Evolutionary conservation across 2,888 invertebrate species (phyloP).

Genomic region (Gandaritis pyraliata): DNA sequence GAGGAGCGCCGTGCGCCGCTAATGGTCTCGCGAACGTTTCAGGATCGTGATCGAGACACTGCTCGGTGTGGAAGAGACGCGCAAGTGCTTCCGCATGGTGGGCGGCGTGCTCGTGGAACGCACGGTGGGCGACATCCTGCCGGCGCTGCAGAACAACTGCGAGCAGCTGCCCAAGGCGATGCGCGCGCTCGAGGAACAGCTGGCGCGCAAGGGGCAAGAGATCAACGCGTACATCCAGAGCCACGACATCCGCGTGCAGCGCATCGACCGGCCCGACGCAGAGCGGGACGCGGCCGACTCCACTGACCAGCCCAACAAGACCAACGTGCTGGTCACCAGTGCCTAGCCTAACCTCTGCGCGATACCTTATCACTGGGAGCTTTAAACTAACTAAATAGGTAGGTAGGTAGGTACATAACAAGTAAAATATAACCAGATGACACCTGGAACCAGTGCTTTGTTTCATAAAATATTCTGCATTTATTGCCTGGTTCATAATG

Average conservation of each 20-base stretch:
- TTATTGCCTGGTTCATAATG: no score
- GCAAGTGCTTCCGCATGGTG: slow-evolving; percentile 96
- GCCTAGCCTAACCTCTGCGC: slow-evolving; percentile 52
- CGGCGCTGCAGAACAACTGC: slow-evolving; percentile 91
- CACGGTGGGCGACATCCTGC: slow-evolving; percentile 95
- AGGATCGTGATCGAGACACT: slow-evolving; percentile 98
- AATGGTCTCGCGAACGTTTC: slow-evolving; percentile 40
- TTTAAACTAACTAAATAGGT: no score
- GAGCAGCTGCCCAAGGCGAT: slow-evolving; percentile 92
- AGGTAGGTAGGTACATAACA: no score
- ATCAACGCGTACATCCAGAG: slow-evolving; percentile 96
- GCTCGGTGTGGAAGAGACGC: slow-evolving; percentile 91
- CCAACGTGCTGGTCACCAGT: slow-evolving; percentile 83
- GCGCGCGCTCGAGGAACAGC: slow-evolving; percentile 90
- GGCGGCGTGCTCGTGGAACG: slow-evolving; percentile 97
- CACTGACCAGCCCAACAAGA: slow-evolving; percentile 63
- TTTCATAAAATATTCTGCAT: no score
- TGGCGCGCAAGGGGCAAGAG: slow-evolving; percentile 94
- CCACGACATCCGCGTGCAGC: slow-evolving; percentile 93
- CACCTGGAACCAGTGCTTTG: no score
- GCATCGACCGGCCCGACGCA: slow-evolving; percentile 49
- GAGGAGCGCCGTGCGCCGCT: background rate
- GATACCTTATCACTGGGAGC: background rate
- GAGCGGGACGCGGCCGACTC: slow-evolving; percentile 34
- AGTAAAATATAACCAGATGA: no score